phyloP scores from a whole-genome alignment of 2,797 vertebrate species.

The Tenualosa thibaudeaui region DNA sequence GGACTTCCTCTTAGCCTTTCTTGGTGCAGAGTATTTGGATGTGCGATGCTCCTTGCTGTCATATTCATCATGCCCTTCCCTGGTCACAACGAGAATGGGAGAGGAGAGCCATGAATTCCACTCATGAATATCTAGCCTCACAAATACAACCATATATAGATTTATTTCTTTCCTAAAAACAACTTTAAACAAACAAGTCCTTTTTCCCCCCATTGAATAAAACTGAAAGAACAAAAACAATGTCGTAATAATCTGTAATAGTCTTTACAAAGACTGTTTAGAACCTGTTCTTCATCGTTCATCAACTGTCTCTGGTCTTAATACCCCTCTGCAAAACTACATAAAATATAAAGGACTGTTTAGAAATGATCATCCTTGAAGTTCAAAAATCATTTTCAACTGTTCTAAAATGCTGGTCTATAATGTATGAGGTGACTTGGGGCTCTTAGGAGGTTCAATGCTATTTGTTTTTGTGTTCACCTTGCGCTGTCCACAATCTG shows the following conservation, averaged over 20 bases:
- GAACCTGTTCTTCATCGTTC: too few species aligned
- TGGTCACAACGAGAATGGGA: slow-evolving; percentile 60
- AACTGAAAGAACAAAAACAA: too few species aligned
- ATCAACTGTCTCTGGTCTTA: too few species aligned
- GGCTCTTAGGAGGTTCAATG: not conserved
- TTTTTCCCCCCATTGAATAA: too few species aligned
- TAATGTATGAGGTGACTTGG: not conserved
- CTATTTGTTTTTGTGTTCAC: not conserved
- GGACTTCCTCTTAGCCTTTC: slow-evolving; percentile 68
- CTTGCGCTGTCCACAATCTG: too few species aligned
- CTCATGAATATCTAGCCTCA: not conserved
- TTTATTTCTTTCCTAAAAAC: not conserved
- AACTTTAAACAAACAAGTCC: too few species aligned
- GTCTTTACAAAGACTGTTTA: too few species aligned
- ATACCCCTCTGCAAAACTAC: too few species aligned
- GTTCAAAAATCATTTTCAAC: too few species aligned
- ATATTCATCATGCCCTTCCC: slow-evolving; percentile 93
- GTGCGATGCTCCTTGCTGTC: slow-evolving; percentile 89
- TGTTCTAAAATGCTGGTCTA: not conserved
- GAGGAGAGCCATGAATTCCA: slow-evolving; percentile 42
- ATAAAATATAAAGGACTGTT: too few species aligned
- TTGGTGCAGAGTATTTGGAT: slow-evolving; percentile 75
- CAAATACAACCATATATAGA: not conserved
- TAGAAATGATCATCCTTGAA: too few species aligned
- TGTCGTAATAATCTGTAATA: too few species aligned